These are phyloP conservation scores for Heliconius aoede DNA, from an alignment of 2,888 invertebrate species.

Conservation along the genomic window DNA sequence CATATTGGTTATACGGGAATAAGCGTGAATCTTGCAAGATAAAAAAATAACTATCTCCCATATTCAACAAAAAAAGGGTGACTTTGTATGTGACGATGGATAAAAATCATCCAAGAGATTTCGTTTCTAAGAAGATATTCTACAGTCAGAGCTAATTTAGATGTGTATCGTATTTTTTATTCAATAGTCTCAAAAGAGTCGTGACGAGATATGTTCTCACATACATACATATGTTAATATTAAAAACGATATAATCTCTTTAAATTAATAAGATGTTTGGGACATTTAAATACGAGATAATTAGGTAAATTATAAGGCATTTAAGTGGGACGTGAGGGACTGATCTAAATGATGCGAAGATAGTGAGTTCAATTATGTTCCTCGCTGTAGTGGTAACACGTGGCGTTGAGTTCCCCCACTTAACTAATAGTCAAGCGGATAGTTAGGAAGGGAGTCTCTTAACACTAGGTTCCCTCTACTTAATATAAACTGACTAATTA, in stretches of 20 bases:
- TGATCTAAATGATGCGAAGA: too few relatives aligned
- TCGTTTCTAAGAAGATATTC: slow-evolving; percentile 11
- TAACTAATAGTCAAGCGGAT: too few relatives aligned
- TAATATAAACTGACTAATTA: too few relatives aligned
- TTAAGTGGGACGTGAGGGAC: too few relatives aligned
- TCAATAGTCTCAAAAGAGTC: slow-evolving; percentile 12
- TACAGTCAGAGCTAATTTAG: slow-evolving; percentile 6
- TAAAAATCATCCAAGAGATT: background rate
- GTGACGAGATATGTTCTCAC: slow-evolving; percentile 24
- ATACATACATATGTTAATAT: slow-evolving; percentile 15
- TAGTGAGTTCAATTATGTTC: too few relatives aligned
- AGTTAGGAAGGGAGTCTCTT: too few relatives aligned
- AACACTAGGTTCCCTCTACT: too few relatives aligned
- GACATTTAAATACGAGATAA: background rate
- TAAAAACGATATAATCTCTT: slow-evolving; percentile 10
- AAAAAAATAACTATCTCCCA: background rate
- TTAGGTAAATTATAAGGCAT: background rate
- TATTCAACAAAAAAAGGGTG: slow-evolving; percentile 4
- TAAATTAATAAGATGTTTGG: background rate
- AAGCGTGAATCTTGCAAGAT: too few relatives aligned
- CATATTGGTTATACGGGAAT: too few relatives aligned
- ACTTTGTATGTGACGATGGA: background rate
- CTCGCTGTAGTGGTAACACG: too few relatives aligned
- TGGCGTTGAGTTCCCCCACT: too few relatives aligned
- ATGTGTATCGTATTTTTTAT: slow-evolving; percentile 22